Evolutionary conservation across 2,888 invertebrate species (phyloP).

Genomic region (Quadroppia sp.): DNA sequence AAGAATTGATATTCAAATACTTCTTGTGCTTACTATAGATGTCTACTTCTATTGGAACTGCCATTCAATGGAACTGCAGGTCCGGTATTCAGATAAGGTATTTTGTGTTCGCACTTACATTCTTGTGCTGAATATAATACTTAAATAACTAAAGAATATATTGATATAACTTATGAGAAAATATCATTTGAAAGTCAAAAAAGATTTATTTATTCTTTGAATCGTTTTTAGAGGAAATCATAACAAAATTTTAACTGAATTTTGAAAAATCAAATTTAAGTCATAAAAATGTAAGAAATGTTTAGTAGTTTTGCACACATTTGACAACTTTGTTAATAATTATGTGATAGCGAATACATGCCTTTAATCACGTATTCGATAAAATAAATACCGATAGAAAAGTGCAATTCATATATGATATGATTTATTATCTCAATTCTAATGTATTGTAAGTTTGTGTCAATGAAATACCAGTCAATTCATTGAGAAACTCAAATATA

Average conservation of each 20-base stretch:
- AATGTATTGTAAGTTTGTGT: slow-evolving; percentile 6
- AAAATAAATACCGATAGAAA: slow-evolving; percentile 1
- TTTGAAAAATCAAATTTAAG: background rate
- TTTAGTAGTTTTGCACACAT: background rate
- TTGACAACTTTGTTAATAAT: slow-evolving; percentile 12
- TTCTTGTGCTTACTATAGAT: background rate
- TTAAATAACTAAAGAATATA: background rate
- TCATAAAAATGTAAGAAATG: background rate
- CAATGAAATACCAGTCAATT: background rate
- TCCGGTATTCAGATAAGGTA: background rate
- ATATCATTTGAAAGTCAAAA: background rate
- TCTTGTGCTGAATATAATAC: slow-evolving; percentile 1
- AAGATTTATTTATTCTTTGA: background rate
- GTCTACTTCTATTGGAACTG: background rate
- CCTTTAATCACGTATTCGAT: slow-evolving; percentile 8
- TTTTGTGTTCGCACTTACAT: slow-evolving; percentile 5
- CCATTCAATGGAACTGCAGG: background rate
- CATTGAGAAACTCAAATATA: background rate
- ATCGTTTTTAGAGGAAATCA: background rate
- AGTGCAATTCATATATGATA: background rate
- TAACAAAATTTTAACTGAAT: too few species aligned
- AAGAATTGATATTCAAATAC: background rate
- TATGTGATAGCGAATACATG: slow-evolving; percentile 1
- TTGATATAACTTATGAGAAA: background rate
- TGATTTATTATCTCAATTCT: slow-evolving; percentile 10